Base-by-base conservation (phyloP, 2,797 vertebrate genomes). In the Rallus crepitans region DNA sequence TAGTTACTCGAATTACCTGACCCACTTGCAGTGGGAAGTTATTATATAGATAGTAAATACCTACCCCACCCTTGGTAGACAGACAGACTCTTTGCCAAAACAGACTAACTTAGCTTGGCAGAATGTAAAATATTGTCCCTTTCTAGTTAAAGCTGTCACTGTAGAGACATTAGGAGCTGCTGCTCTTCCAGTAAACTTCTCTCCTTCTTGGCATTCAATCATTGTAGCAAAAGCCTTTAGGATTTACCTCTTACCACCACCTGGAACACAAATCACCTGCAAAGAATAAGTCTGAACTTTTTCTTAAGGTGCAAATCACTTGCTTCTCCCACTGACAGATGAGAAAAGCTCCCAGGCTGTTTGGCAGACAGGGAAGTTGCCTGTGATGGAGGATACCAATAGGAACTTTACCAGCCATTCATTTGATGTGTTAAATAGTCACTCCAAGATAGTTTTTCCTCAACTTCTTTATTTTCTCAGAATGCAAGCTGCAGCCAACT, bases 21-120 rank as follows among this genome's bases (percentile, higher is more conserved):
- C 95, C 94, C 94, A 92, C 55, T 95, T 95, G 89, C 81, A 95
- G 73, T 91, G 92, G 94, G 94, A 96, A 97, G 93, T 95, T 80
- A 50, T 95, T 90, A 87, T 6, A 93, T 55, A 88, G 95, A 95
- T 93, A 95, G 89, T 68, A 96, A 97, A 94, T 96, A 94, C 82
- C 68, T 81, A 90, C 95, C 85, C 92, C 83, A 57, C 96, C 94
- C 94, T 79, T 20, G 64, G 66, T 39, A 93, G 89, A 89, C 92
- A 96, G 95, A 88, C 83, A 76, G 85, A 61, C 42, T 94, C 93
- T 93, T 66, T 96, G 95, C 94, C 95, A 94, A 61, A 93, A 89
- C 6, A 35, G 82, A 68, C 80, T 87, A 92, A 66, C 78, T 94
- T 89, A 86, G 85, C 64, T 81, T 77, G 45, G 30, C 63, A 86